phyloP scores from a whole-genome alignment of 2,888 invertebrate species.

The Dryobotodes eremita region DNA sequence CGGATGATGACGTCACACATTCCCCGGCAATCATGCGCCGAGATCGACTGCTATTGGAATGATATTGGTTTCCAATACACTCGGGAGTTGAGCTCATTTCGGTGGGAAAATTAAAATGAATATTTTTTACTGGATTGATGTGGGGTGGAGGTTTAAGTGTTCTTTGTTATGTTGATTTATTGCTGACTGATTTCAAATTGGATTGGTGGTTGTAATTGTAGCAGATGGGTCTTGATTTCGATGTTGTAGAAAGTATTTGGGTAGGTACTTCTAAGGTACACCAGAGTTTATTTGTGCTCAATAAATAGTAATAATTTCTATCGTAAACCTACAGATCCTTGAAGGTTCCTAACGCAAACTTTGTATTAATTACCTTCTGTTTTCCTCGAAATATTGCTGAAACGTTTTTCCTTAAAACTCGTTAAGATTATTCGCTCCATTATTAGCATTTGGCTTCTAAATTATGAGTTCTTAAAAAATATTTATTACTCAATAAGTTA shows the following conservation, averaged over 20 bases:
- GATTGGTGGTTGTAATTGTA: not conserved
- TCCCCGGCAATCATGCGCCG: constrained; percentile 58
- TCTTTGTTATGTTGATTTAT: not conserved
- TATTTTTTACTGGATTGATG: not conserved
- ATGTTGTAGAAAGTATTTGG: not conserved
- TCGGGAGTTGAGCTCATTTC: not conserved
- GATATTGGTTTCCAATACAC: constrained; percentile 59
- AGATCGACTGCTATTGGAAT: constrained; percentile 60
- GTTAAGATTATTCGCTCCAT: constrained; percentile 45
- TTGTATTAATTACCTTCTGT: constrained; percentile 2
- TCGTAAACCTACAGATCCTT: not conserved
- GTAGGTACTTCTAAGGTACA: too few relatives aligned
- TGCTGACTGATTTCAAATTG: not conserved
- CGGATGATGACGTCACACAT: constrained; percentile 55
- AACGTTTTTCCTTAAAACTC: constrained; percentile 28
- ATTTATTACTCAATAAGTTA: constrained; percentile 42
- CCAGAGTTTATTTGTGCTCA: not conserved
- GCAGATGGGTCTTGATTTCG: not conserved
- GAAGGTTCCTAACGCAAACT: not conserved
- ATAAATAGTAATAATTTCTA: not conserved
- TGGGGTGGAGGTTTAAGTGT: not conserved
- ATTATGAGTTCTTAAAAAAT: constrained; percentile 48
- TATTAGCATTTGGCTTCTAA: constrained; percentile 53
- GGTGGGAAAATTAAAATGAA: constrained; percentile 2
- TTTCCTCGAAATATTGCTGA: constrained; percentile 7